Base-by-base conservation (phyloP, 2,113 vertebrate species). In the Microtus pennsylvanicus region DNA sequence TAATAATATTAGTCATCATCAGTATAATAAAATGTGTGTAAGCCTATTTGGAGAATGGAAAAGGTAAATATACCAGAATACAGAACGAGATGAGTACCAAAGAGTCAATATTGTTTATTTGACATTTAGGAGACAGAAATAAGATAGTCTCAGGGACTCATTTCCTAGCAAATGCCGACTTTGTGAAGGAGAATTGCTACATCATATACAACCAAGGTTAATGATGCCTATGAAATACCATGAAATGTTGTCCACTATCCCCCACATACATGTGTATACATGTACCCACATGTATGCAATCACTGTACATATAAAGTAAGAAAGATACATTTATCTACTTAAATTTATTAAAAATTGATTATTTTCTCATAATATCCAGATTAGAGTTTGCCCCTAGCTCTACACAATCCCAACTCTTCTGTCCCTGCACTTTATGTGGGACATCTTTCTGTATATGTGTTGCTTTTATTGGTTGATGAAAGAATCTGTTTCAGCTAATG, bases 181-280 rank as follows among this genome's bases (percentile, higher is more conserved):
- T 8, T 3, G 3, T 24, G 30, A 69, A 35, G 30, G 11, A n/a
- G 11, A n/a, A 67, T n/a, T 24, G 10, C 19, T 50, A 7, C 17
- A 47, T 69, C 83, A 35, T 69, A 50, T 22, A 35, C 3, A 22
- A 70, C 0, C 11, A 24, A 16, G 21, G 5, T 87, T 17, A 5
- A 47, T 33, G 16, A 16, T 3, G 35, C 1, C 10, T 50, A 70
- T 1, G 3, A 35, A n/a, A 22, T 12, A 12, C 3, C 26, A 9
- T 3, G 28, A 11, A 87, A 30, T 33, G 4, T 42, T 85, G 28
- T 47, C 30, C 42, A 47, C 6, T 38, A 7, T 7, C 17, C 30
- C 22, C 42, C 17, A 69, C 5, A 69, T 69, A 65, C 7, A 24
- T 50, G 8, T 45, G 26, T 13, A 65, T 14, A 65, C 14, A 30